Evolutionary conservation across 2,888 invertebrate genomes (phyloP), one percentile per base, ranked within the genome.

Genomic region (Chrysopilus asiliformis): DNA sequence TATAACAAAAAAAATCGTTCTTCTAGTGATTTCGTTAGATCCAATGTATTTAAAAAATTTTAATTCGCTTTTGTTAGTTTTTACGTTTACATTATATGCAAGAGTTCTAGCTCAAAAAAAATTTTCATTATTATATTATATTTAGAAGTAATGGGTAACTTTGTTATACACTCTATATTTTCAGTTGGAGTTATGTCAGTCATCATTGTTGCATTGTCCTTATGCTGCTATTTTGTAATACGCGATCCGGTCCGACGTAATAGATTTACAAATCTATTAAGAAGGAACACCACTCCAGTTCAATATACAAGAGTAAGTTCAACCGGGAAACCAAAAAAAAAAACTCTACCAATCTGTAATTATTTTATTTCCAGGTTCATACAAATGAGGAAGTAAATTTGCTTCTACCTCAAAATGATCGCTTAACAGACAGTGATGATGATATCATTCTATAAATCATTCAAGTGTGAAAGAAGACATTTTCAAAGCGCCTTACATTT

Each of bases 291-390:
- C 25, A 49, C 57, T 13, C 47, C 56, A 34, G 60, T 57, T 4
- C 47, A 55, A 30, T 59, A 60, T 45, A 54, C 58, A 32, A 49
- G 57, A 48, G 59, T 58, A 51, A 43, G 46, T 13, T 3, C 31
- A n/a, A n/a, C 31, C 17, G 10, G 17, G 14, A 13, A 16, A 3
- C 9, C 9, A 13, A n/a, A 31, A 16, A 14, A 31, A 31, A 9
- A 14, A 7, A 7, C 14, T 16, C 12, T 16, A 2, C 17, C 10
- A 10, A 31, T 16, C 10, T 31, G 16, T 13, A 28, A 9, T 13
- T 13, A 17, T 37, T 22, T 31, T 25, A 14, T 37, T 41, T 24
- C n/a, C 34, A 44, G 44, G 42, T 43, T 12, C 28, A 37, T 9
- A 38, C 32, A 4, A 31, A 26, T 18, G 44, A 44, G 40, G 44